A percentile compares a stretch with the other conserved stretches of the same genome.
phyloP scores from a whole-genome alignment of 2,797 vertebrate genomes.

The Merluccius polli region DNA sequence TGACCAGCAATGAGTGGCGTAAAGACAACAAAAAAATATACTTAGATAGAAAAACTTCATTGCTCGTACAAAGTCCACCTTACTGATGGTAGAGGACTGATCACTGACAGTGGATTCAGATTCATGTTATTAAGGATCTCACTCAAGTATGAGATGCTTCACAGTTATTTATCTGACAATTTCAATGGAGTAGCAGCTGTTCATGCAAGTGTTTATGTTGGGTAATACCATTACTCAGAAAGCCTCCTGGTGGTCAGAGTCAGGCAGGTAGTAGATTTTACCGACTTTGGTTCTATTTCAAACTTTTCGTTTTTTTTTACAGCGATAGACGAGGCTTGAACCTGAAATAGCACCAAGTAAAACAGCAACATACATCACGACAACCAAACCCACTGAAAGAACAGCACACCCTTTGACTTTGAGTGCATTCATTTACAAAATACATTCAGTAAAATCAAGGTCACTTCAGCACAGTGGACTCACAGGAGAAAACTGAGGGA shows the following conservation, averaged over 20 bases:
- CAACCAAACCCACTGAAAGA: neutral
- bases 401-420: neutral
- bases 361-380: neutral
- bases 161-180: neutral
- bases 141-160: neutral
- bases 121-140: neutral
- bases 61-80: neutral
- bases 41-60: neutral
- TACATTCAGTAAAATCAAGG: neutral
- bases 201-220: neutral
- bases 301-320: too few species aligned
- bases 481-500: neutral
- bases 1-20: neutral
- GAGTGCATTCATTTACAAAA: neutral
- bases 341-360: neutral
- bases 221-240: neutral
- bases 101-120: too few species aligned
- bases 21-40: neutral
- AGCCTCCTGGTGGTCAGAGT: neutral
- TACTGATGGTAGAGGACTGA: neutral
- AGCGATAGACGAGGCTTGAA: neutral
- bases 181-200: neutral
- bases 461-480: neutral
- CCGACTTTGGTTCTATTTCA: neutral
- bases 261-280: neutral